Evolutionary conservation across 2,888 invertebrate species (phyloP).

Genomic region (Drosophila melanocephala): DNA sequence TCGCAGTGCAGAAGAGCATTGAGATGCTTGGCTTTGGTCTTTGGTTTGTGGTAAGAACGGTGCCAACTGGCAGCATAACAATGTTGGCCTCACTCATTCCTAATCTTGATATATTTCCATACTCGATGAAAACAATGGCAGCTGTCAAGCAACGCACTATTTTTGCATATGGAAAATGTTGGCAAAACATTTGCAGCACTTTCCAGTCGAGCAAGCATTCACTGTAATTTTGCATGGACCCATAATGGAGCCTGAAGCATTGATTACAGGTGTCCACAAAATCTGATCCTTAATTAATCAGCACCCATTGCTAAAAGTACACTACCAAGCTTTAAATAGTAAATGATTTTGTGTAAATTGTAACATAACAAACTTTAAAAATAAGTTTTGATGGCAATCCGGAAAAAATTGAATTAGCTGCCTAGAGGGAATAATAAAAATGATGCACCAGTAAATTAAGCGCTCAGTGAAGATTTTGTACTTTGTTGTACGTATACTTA

Average conservation of each 20-base stretch:
- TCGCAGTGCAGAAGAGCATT: slow-evolving; percentile 28
- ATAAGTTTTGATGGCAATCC: background rate
- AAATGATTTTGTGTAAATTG: background rate
- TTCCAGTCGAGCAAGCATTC: background rate
- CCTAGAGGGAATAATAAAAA: background rate
- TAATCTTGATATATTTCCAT: slow-evolving; percentile 55
- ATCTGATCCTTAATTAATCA: background rate
- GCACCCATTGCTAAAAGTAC: background rate
- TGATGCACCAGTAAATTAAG: background rate
- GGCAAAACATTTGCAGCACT: slow-evolving; percentile 72
- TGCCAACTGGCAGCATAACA: slow-evolving; percentile 40
- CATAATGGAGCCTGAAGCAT: background rate
- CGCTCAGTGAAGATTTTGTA: background rate
- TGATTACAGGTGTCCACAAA: background rate
- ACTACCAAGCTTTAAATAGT: background rate
- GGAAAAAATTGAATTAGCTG: background rate
- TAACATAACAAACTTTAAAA: no score
- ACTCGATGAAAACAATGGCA: slow-evolving; percentile 18
- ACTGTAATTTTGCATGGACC: background rate
- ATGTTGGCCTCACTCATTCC: slow-evolving; percentile 28
- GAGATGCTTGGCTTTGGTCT: slow-evolving; percentile 24
- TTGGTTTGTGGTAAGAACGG: slow-evolving; percentile 49
- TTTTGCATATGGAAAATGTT: slow-evolving; percentile 73
- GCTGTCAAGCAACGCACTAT: slow-evolving; percentile 30
- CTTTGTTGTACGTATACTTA: background rate